Evolutionary conservation across 2,888 invertebrate species (phyloP), one percentile per base, ranked within the genome.

Genomic region (Drosophila differens): DNA sequence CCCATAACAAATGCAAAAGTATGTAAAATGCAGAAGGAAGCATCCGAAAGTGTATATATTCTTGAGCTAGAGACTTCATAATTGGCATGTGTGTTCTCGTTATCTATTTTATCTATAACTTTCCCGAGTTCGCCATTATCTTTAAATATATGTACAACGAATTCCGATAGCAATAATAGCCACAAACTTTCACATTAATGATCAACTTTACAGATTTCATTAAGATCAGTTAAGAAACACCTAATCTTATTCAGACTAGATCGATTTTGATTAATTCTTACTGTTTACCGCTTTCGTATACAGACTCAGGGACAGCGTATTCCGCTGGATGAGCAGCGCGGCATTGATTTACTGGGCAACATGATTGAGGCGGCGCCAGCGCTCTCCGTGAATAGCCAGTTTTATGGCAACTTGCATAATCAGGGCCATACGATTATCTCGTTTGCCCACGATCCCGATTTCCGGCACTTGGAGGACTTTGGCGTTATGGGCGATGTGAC

Each of bases 351-450:
- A 5, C 94, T 98, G 37, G 97, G 97, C 30, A 96, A 97, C 93
- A 94, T 97, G 73, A 94, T 97, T 85, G 97, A 97, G 93, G 94
- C 96, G 0, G 95, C 95, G 49, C 94, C 76, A 39, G 47, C 95
- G 53, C 92, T 97, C 37, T 96, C 96, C 32, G 94, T 95, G 9
- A 97, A 97, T 93, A 93, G 94, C 0, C 94, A 94, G 51, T 94
- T 95, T 89, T 97, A 97, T 91, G 97, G 97, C 0, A 96, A 97
- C 92, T 85, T 97, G 53, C 97, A 98, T 93, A 97, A 97, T 93
- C 95, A 96, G 94, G 97, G 97, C 0, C 97, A 98, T 88, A 95
- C 96, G 28, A 94, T 96, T 84, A 95, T 97, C 74, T 95, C 97
- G 0, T 96, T 95, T 89, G 94, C 95, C 9, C 97, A 97, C 91